Base-by-base conservation (phyloP, 2,797 vertebrate species). In the Perodicticus potto region DNA sequence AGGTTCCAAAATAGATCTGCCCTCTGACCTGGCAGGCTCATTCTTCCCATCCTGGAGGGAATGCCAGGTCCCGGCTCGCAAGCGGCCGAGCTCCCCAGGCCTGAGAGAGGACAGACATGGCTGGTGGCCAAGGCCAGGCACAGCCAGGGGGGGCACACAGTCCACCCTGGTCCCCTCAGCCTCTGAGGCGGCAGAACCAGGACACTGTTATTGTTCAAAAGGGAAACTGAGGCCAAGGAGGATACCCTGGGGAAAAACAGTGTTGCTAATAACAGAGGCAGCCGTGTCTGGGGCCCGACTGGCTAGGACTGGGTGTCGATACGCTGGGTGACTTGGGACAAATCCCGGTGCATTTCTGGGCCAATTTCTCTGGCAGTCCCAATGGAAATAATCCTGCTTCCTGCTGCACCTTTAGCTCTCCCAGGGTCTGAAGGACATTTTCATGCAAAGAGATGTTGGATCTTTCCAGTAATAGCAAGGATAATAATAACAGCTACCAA, bases 1-100 rank as follows among this genome's bases (percentile, higher is more conserved):
- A 88, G 83, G 45, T 83, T 96, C 96, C 85, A 97, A 97, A 98
- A 97, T 94, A 97, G 96, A 95, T 90, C 80, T 95, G 94, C 55
- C 72, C 89, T 91, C 86, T 4, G 55, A 86, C 94, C 89, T 70
- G 86, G 95, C 94, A 97, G 89, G 65, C 94, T 86, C 80, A 27
- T 59, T 82, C 95, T 90, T 76, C 92, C 93, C 14, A 37, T 83
- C 86, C 89, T 49, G 53, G 67, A 89, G 49, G 1, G 63, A 80
- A 70, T 49, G 94, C 96, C 96, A 95, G 76, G 27, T 2, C 0
- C 10, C 1, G 80, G 76, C 91, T 70, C 73, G 2, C 72, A 69
- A 85, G 57, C 32, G 0, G 69, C 55, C 0, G 4, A 63, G 69
- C 77, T 88, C 59, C 78, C 63, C 17, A 0, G 61, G 93, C 86